Evolutionary conservation across 2,888 invertebrate genomes (phyloP), one percentile per base, ranked within the genome.

Genomic region (Limnephilus auricula): DNA sequence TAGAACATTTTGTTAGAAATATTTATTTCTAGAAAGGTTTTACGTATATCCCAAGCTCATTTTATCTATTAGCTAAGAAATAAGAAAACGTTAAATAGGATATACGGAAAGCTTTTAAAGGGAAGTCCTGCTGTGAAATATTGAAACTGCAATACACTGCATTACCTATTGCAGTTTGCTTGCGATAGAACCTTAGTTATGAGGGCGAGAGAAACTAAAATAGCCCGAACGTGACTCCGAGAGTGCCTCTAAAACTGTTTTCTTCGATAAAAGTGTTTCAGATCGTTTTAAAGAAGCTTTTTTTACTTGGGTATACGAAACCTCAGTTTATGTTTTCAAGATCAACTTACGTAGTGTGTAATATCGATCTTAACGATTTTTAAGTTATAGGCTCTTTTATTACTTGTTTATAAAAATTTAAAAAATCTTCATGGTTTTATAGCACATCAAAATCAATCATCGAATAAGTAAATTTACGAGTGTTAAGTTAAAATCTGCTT

Each of bases 121-220:
- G 50, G 86, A 86, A 86, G 86, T 86, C 86, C 50, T 65, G 30
- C 18, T 86, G 86, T 86, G 50, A 86, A 86, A 86, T 86, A 86
- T 86, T 86, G 86, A n/a, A 65, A 86, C 86, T 86, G 86, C 86
- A 86, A 50, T 65, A 86, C 65, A 86, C 65, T 86, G 86, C 86
- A 86, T 32, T 86, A 86, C 86, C 86, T 86, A 86, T 86, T 50
- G 86, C 86, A 86, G 50, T 85, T 85, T 91, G 88, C 83, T 90
- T 83, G 89, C 91, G 91, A 92, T 91, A 91, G 92, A 80, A 83
- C 40, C 89, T 83, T 90, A 92, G 91, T 91, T 91, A 92, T 87
- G 85, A 79, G 84, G 50, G 31, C 32, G 85, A 82, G 13, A 37
- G 79, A 34, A 84, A 90, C 91, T 89, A 82, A 84, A 90, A 92